Conservation (phyloP, 1,140 invertebrate genomes). For the Belonocnema kinseyi region DNA sequence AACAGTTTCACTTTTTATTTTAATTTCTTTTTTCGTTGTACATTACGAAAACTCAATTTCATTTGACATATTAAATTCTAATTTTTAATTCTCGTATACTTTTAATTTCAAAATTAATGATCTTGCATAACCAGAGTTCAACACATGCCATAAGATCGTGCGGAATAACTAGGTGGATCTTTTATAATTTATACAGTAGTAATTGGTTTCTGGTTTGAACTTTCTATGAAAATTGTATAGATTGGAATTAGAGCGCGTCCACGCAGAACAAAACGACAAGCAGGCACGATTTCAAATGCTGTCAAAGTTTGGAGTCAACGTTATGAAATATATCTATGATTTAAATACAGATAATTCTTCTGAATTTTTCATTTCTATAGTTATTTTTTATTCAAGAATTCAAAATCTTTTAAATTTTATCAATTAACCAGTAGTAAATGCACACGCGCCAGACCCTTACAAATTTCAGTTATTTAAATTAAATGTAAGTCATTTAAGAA, state of each 20-base stretch:
- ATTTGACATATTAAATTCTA: neutral
- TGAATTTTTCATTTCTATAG: too few species aligned
- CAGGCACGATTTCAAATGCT: neutral
- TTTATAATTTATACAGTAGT: conserved; percentile 1
- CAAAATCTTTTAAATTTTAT: too few species aligned
- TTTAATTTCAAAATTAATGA: neutral
- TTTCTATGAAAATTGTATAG: conserved; percentile 3
- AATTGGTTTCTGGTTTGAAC: neutral
- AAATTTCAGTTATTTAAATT: too few species aligned
- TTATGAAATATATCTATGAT: neutral
- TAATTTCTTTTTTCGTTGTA: too few species aligned
- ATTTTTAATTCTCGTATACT: neutral
- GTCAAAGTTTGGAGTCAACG: neutral
- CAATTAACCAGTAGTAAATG: too few species aligned
- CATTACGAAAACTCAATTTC: neutral
- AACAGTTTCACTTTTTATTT: too few species aligned
- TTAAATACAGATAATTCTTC: neutral
- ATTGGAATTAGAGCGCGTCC: conserved; percentile 1
- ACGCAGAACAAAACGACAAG: conserved; percentile 11
- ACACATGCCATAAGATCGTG: neutral
- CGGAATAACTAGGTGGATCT: neutral
- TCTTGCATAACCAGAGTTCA: neutral
- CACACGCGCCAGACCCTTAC: too few species aligned
- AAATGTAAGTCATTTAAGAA: too few species aligned
- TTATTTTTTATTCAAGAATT: too few species aligned